These are phyloP conservation scores for Ctena decussata DNA, from an alignment of 2,888 invertebrate genomes.

Conservation along the genomic window DNA sequence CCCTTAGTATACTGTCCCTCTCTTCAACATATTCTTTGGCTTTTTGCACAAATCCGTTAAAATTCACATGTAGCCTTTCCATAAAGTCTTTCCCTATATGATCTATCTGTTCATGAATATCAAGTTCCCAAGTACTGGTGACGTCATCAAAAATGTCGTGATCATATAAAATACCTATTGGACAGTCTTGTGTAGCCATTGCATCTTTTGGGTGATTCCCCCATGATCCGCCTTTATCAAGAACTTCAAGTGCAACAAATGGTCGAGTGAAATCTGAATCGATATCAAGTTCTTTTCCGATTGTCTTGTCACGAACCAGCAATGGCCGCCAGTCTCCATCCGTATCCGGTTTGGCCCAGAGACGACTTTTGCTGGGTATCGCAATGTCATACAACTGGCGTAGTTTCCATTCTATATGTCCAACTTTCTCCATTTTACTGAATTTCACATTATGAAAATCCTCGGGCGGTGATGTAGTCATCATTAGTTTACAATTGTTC, in stretches of 20 bases:
- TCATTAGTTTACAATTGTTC: conserved; percentile 82
- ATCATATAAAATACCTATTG: conserved; percentile 77
- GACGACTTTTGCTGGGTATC: conserved; percentile 68
- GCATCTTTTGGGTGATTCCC: conserved; percentile 72
- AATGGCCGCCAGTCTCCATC: conserved; percentile 82
- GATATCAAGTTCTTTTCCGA: conserved; percentile 79
- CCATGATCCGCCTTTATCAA: conserved; percentile 73
- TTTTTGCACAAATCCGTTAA: conserved; percentile 78
- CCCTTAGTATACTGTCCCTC: conserved; percentile 77
- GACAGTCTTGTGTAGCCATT: conserved; percentile 65
- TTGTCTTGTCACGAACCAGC: conserved; percentile 78
- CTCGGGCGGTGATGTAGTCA: conserved; percentile 75
- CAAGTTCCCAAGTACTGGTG: conserved; percentile 81
- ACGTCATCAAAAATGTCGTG: conserved; percentile 82
- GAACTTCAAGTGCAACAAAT: conserved; percentile 77
- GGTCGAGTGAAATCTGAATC: conserved; percentile 83
- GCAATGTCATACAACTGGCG: conserved; percentile 77
- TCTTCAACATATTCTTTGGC: conserved; percentile 82
- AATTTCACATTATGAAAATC: conserved; percentile 83
- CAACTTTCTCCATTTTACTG: conserved; percentile 84
- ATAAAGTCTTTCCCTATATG: conserved; percentile 80
- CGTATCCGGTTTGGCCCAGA: conserved; percentile 82
- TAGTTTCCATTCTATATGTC: conserved; percentile 82
- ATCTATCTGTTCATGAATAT: conserved; percentile 84
- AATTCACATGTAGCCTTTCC: conserved; percentile 80